phyloP scores from a whole-genome alignment of 2,888 invertebrate genomes.

The Nemurella pictetii region DNA sequence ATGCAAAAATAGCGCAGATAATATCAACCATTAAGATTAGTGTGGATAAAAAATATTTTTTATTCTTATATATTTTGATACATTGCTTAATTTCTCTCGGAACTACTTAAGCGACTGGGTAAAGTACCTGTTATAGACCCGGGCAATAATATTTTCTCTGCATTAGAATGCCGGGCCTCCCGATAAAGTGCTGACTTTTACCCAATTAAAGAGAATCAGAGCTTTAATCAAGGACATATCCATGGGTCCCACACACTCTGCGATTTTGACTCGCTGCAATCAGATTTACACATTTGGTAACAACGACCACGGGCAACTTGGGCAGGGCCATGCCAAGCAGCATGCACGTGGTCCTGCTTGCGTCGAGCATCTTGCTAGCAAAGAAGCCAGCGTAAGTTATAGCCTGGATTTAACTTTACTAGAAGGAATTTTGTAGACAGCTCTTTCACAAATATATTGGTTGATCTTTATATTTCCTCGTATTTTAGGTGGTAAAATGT shows the following conservation, averaged over 20 bases:
- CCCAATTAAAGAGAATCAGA: slow-evolving; percentile 56
- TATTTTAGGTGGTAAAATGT: slow-evolving; percentile 63
- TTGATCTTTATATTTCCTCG: no score
- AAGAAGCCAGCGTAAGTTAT: slow-evolving; percentile 50
- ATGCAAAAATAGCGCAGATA: no score
- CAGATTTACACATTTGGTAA: slow-evolving; percentile 66
- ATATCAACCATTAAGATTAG: no score
- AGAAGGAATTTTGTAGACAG: no score
- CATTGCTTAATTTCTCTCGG: no score
- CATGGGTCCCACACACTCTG: slow-evolving; percentile 64
- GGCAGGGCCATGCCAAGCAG: slow-evolving; percentile 54
- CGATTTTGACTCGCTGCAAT: slow-evolving; percentile 64
- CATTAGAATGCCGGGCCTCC: no score
- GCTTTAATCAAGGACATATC: slow-evolving; percentile 61
- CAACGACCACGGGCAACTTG: slow-evolving; percentile 67
- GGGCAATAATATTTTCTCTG: no score
- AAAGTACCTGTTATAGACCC: no score
- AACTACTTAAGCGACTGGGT: no score
- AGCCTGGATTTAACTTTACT: slow-evolving; percentile 41
- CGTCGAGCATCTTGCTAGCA: slow-evolving; percentile 53
- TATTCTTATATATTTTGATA: no score
- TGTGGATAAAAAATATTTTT: no score
- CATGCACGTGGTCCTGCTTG: slow-evolving; percentile 50
- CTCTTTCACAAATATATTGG: no score
- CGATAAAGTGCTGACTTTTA: slow-evolving; percentile 52